Evolutionary conservation across 2,113 vertebrate genomes (phyloP).

Genomic region (Orthochromis malagaraziensis): DNA sequence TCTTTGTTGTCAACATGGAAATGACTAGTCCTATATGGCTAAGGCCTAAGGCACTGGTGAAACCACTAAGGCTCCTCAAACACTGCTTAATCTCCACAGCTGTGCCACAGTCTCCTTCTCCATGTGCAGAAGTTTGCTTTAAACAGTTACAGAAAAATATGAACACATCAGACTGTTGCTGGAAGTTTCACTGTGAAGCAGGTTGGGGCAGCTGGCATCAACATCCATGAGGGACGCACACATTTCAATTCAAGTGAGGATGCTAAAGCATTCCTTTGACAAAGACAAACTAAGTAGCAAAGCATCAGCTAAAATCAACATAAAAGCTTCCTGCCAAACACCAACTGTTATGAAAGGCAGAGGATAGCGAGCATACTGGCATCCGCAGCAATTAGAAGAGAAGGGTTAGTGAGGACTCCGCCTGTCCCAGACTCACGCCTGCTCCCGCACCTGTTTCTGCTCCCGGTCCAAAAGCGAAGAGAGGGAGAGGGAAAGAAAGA

Average conservation of each 20-base stretch:
- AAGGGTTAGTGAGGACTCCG: slow-evolving; percentile 37
- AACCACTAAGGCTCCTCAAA: neutral
- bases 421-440: slow-evolving; percentile 46
- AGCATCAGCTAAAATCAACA: slow-evolving; percentile 55
- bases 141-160: slow-evolving; percentile 33
- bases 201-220: slow-evolving; percentile 39
- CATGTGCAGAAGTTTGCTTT: slow-evolving; percentile 30
- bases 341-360: slow-evolving; percentile 61
- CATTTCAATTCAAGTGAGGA: slow-evolving; percentile 25
- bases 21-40: slow-evolving; percentile 13
- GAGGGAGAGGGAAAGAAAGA: neutral
- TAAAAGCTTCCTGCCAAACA: slow-evolving; percentile 54
- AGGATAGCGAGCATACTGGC: slow-evolving; percentile 41
- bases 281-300: slow-evolving; percentile 48
- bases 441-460: slow-evolving; percentile 65
- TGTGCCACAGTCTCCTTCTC: slow-evolving; percentile 13
- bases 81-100: slow-evolving; percentile 29
- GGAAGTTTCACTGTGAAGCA: slow-evolving; percentile 6
- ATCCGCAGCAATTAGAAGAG: slow-evolving; percentile 57
- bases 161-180: slow-evolving; percentile 43
- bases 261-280: slow-evolving; percentile 42
- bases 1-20: slow-evolving; percentile 20
- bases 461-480: slow-evolving; percentile 15
- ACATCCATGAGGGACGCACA: neutral
- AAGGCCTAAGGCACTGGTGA: slow-evolving; percentile 2